A percentile compares a stretch with the other conserved stretches of the same genome.
Evolutionary conservation across 2,113 vertebrate genomes (phyloP).

Genomic region (Progne subis): DNA sequence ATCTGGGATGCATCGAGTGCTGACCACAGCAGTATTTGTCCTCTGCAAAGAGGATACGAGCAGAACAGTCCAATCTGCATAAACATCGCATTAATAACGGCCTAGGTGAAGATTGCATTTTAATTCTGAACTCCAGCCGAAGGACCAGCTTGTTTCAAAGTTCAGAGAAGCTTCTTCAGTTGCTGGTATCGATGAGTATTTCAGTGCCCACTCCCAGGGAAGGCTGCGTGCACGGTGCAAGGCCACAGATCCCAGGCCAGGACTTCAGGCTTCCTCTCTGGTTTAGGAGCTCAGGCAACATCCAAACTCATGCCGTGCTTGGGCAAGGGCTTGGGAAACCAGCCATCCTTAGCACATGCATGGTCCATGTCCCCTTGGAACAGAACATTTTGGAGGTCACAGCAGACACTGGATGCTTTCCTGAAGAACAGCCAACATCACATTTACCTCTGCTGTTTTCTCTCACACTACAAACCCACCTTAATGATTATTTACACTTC

Average conservation of each 20-base stretch:
- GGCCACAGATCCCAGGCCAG: not conserved
- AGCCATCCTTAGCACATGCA: not conserved
- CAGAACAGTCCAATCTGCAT: constrained; percentile 43
- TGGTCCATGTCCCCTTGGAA: not conserved
- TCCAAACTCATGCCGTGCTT: rapidly evolving
- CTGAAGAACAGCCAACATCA: not conserved
- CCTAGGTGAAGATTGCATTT: not conserved
- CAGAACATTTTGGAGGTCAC: not conserved
- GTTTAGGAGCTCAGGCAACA: not conserved
- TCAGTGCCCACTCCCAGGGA: not conserved
- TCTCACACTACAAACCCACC: not conserved
- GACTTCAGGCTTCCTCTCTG: not conserved
- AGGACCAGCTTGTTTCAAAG: not conserved
- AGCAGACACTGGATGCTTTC: not conserved
- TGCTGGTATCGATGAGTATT: not conserved
- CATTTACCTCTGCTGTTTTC: not conserved
- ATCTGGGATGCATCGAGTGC: constrained; percentile 27
- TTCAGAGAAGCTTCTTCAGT: not conserved
- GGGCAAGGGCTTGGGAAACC: not conserved
- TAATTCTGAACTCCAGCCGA: not conserved
- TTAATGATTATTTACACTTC: constrained; percentile 41
- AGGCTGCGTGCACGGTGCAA: not conserved
- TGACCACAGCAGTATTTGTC: constrained; percentile 54
- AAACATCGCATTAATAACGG: constrained; percentile 9
- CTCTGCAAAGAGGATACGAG: constrained; percentile 1